These are phyloP conservation scores for Phataginus tetradactyla DNA, from an alignment of 2,797 vertebrate species.

Conservation along the genomic window DNA sequence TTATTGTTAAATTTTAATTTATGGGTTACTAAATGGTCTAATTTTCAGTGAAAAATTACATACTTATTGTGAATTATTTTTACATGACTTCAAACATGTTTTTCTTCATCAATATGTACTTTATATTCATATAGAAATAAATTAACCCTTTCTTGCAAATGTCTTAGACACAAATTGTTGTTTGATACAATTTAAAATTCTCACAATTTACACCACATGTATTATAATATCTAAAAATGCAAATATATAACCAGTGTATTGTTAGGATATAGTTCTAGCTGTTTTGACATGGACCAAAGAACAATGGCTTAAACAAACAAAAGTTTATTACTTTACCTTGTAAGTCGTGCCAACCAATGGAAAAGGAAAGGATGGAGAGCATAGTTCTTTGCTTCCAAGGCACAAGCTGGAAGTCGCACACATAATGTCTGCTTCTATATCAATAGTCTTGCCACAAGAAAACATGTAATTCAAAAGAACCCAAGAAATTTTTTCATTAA, in stretches of 20 bases:
- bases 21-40: not conserved
- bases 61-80: not conserved
- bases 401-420: fast-evolving
- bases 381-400: not conserved
- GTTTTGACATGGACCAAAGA: not conserved
- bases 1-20: not conserved
- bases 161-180: not conserved
- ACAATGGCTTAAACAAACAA: not conserved
- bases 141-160: not conserved
- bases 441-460: not conserved
- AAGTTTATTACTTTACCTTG: not conserved
- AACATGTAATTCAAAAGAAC: too few relatives aligned
- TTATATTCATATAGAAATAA: not conserved
- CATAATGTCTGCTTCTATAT: not conserved
- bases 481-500: too few relatives aligned
- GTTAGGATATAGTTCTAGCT: not conserved
- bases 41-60: not conserved
- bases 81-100: not conserved
- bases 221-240: not conserved
- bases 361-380: not conserved
- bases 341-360: not conserved
- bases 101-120: not conserved
- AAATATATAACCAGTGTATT: not conserved
- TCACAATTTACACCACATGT: not conserved
- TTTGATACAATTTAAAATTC: not conserved